Conservation (phyloP, 1,140 invertebrate genomes). For the Hyles euphorbiae region DNA sequence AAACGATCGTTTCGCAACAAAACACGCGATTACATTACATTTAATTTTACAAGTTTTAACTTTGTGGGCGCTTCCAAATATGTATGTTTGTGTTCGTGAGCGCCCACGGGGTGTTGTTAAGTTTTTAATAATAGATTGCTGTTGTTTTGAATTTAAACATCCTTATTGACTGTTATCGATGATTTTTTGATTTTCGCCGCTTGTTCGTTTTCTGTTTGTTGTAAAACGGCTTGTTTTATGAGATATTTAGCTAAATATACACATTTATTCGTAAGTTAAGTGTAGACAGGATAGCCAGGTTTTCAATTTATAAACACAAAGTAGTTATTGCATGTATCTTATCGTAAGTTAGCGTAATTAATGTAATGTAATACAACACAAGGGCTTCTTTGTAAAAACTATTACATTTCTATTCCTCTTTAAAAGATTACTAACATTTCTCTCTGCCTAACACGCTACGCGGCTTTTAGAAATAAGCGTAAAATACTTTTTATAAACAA, state of each 20-base stretch:
- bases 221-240: conserved; percentile 54
- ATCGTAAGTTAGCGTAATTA: conserved; percentile 65
- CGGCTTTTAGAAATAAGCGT: background rate
- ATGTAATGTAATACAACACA: conserved; percentile 59
- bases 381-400: conserved; percentile 6
- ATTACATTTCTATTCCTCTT: conserved; percentile 11
- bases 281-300: conserved; percentile 72
- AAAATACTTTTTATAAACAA: conserved; percentile 35
- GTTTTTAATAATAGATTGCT: conserved; percentile 68
- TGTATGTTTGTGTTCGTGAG: background rate
- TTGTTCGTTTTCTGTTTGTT: conserved; percentile 57
- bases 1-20: conserved; percentile 2
- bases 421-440: background rate
- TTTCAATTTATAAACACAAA: conserved; percentile 68
- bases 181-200: conserved; percentile 48
- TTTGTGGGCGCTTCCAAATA: background rate
- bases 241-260: conserved; percentile 71
- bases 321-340: conserved; percentile 61
- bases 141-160: conserved; percentile 68
- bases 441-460: too few relatives aligned
- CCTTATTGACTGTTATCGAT: conserved; percentile 62
- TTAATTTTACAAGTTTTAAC: conserved; percentile 52
- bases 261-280: conserved; percentile 64
- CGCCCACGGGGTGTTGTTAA: conserved; percentile 46
- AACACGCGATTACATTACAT: conserved; percentile 71